phyloP scores from a whole-genome alignment of 2,888 invertebrate genomes.

The Tetramorium bicarinatum region DNA sequence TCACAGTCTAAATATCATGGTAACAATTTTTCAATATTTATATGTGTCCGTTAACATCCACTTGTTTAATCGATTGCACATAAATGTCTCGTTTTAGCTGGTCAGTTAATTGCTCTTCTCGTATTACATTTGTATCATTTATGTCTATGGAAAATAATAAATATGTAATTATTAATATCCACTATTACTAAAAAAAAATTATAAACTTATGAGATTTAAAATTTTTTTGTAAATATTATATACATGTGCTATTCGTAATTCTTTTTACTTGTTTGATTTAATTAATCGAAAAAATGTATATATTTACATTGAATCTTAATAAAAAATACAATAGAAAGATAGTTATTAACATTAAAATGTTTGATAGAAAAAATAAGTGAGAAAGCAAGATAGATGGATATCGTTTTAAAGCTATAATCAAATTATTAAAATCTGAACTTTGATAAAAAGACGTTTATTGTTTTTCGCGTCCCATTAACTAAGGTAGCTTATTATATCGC shows the following conservation, averaged over 20 bases:
- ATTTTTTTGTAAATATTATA: neutral
- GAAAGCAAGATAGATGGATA: neutral
- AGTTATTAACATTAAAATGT: neutral
- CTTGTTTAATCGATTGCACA: slow-evolving; percentile 27
- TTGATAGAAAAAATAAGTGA: neutral
- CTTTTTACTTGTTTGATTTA: neutral
- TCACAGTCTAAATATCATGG: neutral
- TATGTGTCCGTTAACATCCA: slow-evolving; percentile 10
- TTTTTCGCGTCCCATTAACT: slow-evolving; percentile 37
- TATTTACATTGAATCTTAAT: neutral
- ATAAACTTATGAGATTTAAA: neutral
- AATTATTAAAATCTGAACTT: neutral
- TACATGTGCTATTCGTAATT: neutral
- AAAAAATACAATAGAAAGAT: neutral
- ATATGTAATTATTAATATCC: neutral
- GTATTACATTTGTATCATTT: slow-evolving; percentile 18
- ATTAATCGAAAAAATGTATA: neutral
- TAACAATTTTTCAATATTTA: slow-evolving; percentile 13
- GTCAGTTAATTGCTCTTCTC: slow-evolving; percentile 13
- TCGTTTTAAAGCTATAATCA: slow-evolving; percentile 13
- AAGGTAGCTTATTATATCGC: slow-evolving; percentile 35
- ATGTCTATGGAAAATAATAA: neutral
- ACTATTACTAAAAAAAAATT: neutral
- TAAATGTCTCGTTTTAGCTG: slow-evolving; percentile 10
- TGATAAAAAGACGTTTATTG: slow-evolving; percentile 20